These are phyloP conservation scores for Crepidodera aurea DNA, from an alignment of 2,888 invertebrate genomes.

Conservation along the genomic window DNA sequence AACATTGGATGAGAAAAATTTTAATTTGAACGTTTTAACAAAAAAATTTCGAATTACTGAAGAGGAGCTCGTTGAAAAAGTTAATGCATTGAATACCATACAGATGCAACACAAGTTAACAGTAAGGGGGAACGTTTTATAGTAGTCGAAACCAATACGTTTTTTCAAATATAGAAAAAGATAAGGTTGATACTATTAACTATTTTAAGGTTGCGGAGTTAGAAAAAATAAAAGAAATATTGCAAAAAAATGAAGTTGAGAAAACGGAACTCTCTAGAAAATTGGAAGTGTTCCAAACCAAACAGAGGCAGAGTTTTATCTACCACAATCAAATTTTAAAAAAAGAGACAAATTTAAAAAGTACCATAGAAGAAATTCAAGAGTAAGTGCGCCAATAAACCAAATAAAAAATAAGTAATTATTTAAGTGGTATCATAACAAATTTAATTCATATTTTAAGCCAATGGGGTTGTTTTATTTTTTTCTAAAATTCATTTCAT, in stretches of 20 bases:
- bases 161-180: no score
- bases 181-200: no score
- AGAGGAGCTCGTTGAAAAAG: conserved; percentile 41
- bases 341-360: conserved; percentile 43
- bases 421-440: no score
- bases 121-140: no score
- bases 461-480: no score
- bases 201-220: conserved; percentile 45
- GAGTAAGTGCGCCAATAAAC: no score
- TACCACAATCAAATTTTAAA: conserved; percentile 47
- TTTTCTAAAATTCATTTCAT: no score
- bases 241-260: conserved; percentile 44
- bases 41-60: conserved; percentile 41
- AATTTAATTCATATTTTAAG: no score
- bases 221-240: conserved; percentile 44
- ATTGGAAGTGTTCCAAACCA: conserved; percentile 47
- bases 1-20: conserved; percentile 41
- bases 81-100: conserved; percentile 38
- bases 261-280: conserved; percentile 46
- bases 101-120: conserved; percentile 46
- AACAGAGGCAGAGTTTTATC: conserved; percentile 43
- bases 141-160: no score
- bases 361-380: conserved; percentile 38
- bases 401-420: background rate
- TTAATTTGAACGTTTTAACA: conserved; percentile 41